A percentile compares a stretch with the other conserved stretches of the same genome.
Conservation (phyloP, 2,888 invertebrate genomes). For the Hanleya hanleyi region DNA sequence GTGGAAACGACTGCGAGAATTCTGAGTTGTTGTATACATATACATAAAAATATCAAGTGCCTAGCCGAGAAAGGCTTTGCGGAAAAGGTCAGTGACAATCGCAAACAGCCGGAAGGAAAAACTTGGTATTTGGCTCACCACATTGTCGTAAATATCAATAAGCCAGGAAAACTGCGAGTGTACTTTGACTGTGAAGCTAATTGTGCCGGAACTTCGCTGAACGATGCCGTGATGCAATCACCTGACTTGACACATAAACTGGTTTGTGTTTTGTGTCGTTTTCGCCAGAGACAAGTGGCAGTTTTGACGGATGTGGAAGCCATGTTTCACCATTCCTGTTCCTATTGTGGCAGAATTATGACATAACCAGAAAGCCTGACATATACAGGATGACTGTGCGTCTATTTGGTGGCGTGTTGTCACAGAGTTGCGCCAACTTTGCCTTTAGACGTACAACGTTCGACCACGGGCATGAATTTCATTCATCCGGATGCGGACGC, state of each 20-base stretch:
- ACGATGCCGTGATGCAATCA: constrained; percentile 25
- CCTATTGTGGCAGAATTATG: constrained; percentile 16
- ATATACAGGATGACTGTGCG: neutral
- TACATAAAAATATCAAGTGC: neutral
- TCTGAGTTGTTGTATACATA: neutral
- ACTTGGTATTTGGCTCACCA: constrained; percentile 22
- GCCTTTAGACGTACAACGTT: neutral
- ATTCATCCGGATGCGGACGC: neutral
- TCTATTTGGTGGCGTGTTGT: neutral
- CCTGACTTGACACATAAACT: constrained; percentile 29
- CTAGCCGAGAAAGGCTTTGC: neutral
- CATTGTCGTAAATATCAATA: neutral
- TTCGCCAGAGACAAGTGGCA: constrained; percentile 26
- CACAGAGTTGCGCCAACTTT: neutral
- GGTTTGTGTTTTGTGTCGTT: constrained; percentile 29
- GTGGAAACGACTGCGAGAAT: neutral
- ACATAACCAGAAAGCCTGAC: neutral
- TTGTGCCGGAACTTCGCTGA: constrained; percentile 22
- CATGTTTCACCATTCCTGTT: constrained; percentile 30
- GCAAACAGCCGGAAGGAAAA: neutral
- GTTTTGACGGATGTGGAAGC: constrained; percentile 29
- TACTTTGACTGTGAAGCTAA: no score
- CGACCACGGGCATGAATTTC: no score
- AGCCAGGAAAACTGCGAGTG: constrained; percentile 28
- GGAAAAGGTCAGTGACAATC: neutral